Evolutionary conservation across 1,140 invertebrate genomes (phyloP).

Genomic region (Archivesica marissinica): DNA sequence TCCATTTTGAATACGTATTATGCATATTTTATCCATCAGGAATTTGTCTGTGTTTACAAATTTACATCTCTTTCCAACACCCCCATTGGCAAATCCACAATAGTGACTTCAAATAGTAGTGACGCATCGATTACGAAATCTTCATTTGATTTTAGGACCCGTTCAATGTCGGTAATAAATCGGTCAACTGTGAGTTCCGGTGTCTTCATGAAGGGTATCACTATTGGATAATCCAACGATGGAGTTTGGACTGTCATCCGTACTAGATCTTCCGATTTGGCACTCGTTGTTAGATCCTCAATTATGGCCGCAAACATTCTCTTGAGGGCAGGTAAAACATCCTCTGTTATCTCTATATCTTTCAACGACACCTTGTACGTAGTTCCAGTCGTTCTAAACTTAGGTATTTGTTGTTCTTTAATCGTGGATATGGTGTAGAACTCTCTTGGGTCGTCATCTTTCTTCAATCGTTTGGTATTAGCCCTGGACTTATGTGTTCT

Average conservation of each 20-base stretch:
- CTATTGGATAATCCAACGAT: slow-evolving; percentile 32
- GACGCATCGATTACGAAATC: not conserved
- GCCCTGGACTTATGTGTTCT: too few relatives aligned
- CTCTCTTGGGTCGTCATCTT: not conserved
- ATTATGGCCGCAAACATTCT: not conserved
- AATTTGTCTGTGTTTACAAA: slow-evolving; percentile 35
- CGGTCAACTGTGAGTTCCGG: not conserved
- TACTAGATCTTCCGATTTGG: not conserved
- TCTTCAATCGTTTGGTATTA: not conserved
- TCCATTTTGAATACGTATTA: slow-evolving; percentile 57
- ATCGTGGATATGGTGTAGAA: not conserved
- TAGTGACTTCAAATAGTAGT: slow-evolving; percentile 13
- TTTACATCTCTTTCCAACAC: slow-evolving; percentile 5
- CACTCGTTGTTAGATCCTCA: not conserved
- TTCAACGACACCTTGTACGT: slow-evolving; percentile 8
- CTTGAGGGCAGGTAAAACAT: not conserved
- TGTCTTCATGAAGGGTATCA: not conserved
- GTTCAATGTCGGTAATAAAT: not conserved
- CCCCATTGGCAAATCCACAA: not conserved
- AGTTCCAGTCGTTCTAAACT: not conserved
- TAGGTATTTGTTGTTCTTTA: not conserved
- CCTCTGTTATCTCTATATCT: slow-evolving; percentile 1
- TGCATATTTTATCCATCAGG: slow-evolving; percentile 37
- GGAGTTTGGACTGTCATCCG: not conserved
- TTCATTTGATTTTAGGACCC: slow-evolving; percentile 17